These are phyloP conservation scores for Monopis laevigella DNA, from an alignment of 2,888 invertebrate species.

Conservation along the genomic window DNA sequence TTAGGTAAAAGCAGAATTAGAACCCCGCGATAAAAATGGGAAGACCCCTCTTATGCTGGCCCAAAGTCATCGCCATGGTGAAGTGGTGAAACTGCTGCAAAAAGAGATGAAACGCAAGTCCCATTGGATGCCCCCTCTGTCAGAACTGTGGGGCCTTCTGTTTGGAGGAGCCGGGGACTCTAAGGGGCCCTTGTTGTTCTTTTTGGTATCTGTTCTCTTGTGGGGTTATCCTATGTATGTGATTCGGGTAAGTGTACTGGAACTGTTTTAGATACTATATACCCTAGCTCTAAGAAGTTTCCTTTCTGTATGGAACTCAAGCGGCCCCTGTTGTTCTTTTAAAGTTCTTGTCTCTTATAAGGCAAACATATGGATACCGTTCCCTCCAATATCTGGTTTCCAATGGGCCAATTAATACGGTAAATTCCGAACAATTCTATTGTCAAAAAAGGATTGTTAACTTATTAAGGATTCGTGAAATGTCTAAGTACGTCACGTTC, in stretches of 20 bases:
- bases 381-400: no score
- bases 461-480: no score
- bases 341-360: no score
- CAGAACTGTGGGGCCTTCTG: conserved; percentile 87
- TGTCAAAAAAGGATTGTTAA: no score
- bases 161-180: conserved; percentile 93
- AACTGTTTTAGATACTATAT: not conserved
- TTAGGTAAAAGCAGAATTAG: conserved; percentile 85
- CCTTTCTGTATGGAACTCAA: no score
- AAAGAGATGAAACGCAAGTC: conserved; percentile 83
- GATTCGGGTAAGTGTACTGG: conserved; percentile 69
- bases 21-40: conserved; percentile 89
- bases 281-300: no score
- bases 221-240: conserved; percentile 97
- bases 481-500: no score
- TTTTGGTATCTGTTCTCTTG: conserved; percentile 83
- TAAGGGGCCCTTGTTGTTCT: conserved; percentile 86
- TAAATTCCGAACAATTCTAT: no score
- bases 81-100: conserved; percentile 83
- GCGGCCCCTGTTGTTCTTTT: no score
- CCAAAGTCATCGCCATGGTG: conserved; percentile 86
- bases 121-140: conserved; percentile 87
- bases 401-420: no score
- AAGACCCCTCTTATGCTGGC: conserved; percentile 92
- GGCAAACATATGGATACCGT: no score